Percentiles rank a stretch among this genome's conserved stretches.
phyloP scores from a whole-genome alignment of 2,797 vertebrate genomes.

The Pantherophis vulpinus region DNA sequence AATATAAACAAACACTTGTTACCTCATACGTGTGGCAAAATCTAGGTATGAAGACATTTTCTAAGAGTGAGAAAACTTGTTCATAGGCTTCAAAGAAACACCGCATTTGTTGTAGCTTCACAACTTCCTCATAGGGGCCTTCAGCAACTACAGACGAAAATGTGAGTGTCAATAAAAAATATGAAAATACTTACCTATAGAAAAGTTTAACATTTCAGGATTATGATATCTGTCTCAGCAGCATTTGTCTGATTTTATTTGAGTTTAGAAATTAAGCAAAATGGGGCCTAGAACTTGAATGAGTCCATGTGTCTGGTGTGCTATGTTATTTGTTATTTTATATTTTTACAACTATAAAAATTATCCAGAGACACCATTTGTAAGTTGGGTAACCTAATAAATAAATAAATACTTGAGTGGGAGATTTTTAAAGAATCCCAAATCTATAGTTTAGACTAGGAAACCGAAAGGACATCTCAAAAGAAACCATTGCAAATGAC shows the following conservation, averaged over 20 bases:
- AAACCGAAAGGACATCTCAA: background rate
- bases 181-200: background rate
- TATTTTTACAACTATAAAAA: background rate
- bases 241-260: background rate
- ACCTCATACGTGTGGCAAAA: constrained; percentile 98
- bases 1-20: constrained; percentile 19
- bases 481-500: background rate
- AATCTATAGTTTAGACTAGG: background rate
- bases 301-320: background rate
- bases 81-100: constrained; percentile 97
- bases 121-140: constrained; percentile 82
- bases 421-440: background rate
- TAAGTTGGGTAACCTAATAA: background rate
- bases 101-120: constrained; percentile 90
- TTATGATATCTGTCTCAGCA: background rate
- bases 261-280: background rate
- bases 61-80: constrained; percentile 90
- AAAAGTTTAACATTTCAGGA: background rate
- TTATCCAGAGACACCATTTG: background rate
- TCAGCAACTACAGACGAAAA: constrained; percentile 77
- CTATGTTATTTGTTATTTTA: background rate
- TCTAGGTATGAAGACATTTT: constrained; percentile 93
- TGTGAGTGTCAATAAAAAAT: background rate
- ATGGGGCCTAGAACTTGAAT: background rate
- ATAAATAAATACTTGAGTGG: background rate